Evolutionary conservation across 2,113 vertebrate genomes (phyloP), one percentile per base, ranked within the genome.

Genomic region (Brachirus orientalis): DNA sequence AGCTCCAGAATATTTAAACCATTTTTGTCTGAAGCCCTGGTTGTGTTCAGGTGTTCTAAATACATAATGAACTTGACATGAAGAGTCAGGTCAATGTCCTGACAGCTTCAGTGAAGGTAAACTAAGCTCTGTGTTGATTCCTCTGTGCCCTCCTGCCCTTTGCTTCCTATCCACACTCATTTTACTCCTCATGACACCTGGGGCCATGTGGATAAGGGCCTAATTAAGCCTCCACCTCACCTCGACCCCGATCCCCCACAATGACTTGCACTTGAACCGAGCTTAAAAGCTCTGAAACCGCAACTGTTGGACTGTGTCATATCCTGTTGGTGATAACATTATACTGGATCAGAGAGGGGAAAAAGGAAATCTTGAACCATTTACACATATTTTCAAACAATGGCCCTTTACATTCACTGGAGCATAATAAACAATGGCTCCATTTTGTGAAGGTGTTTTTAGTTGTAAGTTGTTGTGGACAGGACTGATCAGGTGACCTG

Each of bases 221-320:
- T 28, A 28, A 28, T 28, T 28, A 28, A 4, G 6, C 28, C 28
- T 28, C 28, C 28, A 28, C 28, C 28, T n/a, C 28, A 28, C 28
- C 28, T 6, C 28, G 3, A 28, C 28, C 28, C 28, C 28, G 28
- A 28, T 28, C 37, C 8, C 37, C 8, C 37, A 38, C 37, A 38
- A 45, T 78, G 76, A 79, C 76, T 79, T 78, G 75, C 72, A 69
- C 72, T 64, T 72, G 57, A 36, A 55, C 38, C 56, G 38, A 10
- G 60, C 64, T 46, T 47, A 50, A 38, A 20, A 44, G 59, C 69
- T 16, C n/a, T 13, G 36, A 60, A 52, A 37, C 60, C 69, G 51
- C 45, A 19, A 68, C 16, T 56, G 43, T 18, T 75, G 9, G 10
- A 65, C 63, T 33, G 58, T 67, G 63, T 63, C 63, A 46, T 9